Evolutionary conservation across 92 coral and sea anemone genomes (phyloP).

Genomic region (Zoanthus gigantus): DNA sequence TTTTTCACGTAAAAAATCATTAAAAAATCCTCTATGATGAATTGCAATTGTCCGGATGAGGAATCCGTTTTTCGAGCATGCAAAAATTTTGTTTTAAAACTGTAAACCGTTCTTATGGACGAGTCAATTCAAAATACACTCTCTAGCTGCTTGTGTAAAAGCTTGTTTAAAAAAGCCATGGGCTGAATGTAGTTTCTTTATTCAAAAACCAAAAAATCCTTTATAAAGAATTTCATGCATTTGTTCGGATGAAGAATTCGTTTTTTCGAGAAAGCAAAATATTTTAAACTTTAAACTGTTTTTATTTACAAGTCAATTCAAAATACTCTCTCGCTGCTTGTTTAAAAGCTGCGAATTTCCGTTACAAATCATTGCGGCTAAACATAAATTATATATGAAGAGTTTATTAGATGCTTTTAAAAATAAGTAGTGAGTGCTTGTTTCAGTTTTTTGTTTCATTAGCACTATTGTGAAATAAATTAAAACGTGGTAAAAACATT

Average conservation of each 20-base stretch:
- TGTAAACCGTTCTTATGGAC: not conserved
- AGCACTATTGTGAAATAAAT: constrained; percentile 25
- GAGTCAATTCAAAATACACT: not conserved
- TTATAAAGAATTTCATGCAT: not conserved
- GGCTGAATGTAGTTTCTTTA: not conserved
- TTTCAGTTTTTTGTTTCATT: not conserved
- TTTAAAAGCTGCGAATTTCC: not conserved
- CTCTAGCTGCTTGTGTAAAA: too few relatives aligned
- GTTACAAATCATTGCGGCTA: constrained; percentile 20
- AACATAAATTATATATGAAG: not conserved
- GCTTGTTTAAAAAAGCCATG: not conserved
- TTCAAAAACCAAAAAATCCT: not conserved
- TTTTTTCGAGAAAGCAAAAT: not conserved
- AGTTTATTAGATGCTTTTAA: not conserved
- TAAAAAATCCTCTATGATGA: not conserved
- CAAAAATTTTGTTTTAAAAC: not conserved
- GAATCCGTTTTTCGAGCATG: not conserved
- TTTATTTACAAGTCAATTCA: not conserved
- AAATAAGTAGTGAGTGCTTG: not conserved
- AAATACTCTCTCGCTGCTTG: not conserved
- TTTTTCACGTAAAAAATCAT: not conserved
- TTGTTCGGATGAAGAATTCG: not conserved
- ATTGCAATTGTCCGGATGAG: not conserved
- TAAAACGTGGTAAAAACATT: not conserved
- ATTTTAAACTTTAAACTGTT: not conserved